Evolutionary conservation across 2,797 vertebrate genomes (phyloP), one percentile per base, ranked within the genome.

Genomic region (Cirrhinus molitorella): DNA sequence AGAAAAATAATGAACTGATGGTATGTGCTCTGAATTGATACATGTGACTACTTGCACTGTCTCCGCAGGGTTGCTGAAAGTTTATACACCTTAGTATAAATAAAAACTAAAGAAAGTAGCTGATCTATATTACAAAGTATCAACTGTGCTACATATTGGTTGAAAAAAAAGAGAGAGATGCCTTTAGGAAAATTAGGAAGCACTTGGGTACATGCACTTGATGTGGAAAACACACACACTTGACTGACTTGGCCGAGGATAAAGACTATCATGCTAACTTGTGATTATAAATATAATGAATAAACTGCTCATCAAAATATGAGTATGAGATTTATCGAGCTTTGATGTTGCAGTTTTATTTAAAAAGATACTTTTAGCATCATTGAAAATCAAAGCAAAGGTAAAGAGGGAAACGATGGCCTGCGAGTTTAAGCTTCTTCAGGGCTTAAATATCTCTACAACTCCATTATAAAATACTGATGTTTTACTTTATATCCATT

Each of bases 151-250:
- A 94, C 92, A 84, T 87, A 88, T 89, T 12, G 76, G 85, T 67
- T 85, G 16, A 87, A 84, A 91, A 77, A 89, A 70, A 10, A n/a
- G 8, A 86, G 85, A 88, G 55, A 31, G 68, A 88, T 80, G 83
- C 90, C 88, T 89, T 90, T 85, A 85, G 83, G 90, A 90, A 90
- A 92, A 84, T 81, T 88, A 92, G 93, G 93, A 94, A 94, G 93
- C 91, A 92, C 92, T 93, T 92, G 87, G 68, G 81, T 81, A 86
- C 76, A 87, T 87, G 83, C 83, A 83, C 74, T 78, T 75, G 49
- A 85, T 67, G 57, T 73, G 57, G 14, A 61, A 55, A 80, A 63
- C 65, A 6, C 71, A 72, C 63, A 61, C 16, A 68, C 53, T 47
- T 3, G 16, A 72, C 14, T 79, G 28, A 70, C 34, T 73, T 66